Base-by-base conservation (phyloP, 2,113 vertebrate species). In the Xiphorhynchus elegans region DNA sequence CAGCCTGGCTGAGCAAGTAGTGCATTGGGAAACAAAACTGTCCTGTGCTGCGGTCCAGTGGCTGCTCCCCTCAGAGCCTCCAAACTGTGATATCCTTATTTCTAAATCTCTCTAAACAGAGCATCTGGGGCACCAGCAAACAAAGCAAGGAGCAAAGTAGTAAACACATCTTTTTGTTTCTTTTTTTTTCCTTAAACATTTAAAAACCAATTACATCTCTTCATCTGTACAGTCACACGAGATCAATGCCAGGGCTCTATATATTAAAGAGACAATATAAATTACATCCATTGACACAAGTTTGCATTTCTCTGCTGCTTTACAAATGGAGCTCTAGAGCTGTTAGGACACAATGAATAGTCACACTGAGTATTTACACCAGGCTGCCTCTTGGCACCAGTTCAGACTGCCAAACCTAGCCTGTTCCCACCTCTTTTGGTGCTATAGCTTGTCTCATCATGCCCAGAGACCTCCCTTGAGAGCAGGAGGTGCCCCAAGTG, bases 191-290 rank as follows among this genome's bases (percentile, higher is more conserved):
- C 92, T 92, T 89, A 92, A 96, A 97, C 94, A 96, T 97, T 97
- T 97, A 96, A 97, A 97, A 97, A 96, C 80, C 96, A 97, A 97
- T 97, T 97, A 98, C 98, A 97, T 93, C 96, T 96, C 80, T 98
- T 97, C 73, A 93, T 92, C 98, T 98, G 98, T 98, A 98, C 98
- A 97, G 97, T 97, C 97, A 98, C 97, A 98, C 92, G 64, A 79
- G 78, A 98, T 98, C 98, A 97, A 98, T 97, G 94, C 63, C 85
- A 97, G 97, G 97, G 97, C 97, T 98, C 98, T 96, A 96, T 97
- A 98, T 97, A 98, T 97, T 97, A 97, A 97, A 98, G 96, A 97
- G 98, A 98, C 98, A 97, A 98, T 97, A 98, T 98, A 98, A 98
- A 98, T 97, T 97, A 98, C 97, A 97, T 92, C 97, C 78, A 98